Conservation (phyloP, 2,113 vertebrate genomes). For the Alethe diademata region DNA sequence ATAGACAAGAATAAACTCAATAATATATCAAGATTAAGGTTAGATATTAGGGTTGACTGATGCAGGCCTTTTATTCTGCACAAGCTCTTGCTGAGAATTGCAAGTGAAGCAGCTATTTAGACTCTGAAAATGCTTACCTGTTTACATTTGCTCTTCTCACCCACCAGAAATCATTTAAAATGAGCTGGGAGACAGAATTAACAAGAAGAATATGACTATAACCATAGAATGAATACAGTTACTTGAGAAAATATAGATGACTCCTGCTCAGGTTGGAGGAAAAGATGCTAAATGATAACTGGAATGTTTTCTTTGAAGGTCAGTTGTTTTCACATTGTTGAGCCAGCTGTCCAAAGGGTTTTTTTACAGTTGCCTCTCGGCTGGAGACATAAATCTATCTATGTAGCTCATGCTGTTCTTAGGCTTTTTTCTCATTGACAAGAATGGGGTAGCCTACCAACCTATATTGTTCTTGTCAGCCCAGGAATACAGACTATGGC, state of each 20-base stretch:
- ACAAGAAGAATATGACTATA: background rate
- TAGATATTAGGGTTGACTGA: background rate
- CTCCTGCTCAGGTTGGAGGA: background rate
- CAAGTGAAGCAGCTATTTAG: conserved; percentile 5
- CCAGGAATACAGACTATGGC: background rate
- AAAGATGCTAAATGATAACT: background rate
- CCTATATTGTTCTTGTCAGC: background rate
- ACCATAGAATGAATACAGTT: background rate
- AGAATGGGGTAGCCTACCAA: background rate
- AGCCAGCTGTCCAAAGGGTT: background rate
- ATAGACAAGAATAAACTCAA: background rate
- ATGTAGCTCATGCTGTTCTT: background rate
- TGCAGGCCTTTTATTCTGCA: background rate
- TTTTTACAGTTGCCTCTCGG: background rate
- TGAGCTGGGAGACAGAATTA: background rate
- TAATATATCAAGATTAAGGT: conserved; percentile 13
- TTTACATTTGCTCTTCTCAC: conserved; percentile 1
- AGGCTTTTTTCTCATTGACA: background rate
- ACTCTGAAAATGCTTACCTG: background rate
- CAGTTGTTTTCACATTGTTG: background rate
- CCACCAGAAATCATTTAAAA: conserved; percentile 2
- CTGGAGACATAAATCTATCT: background rate
- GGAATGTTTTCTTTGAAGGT: conserved; percentile 9
- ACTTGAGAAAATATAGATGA: background rate
- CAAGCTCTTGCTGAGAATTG: background rate